phyloP scores from a whole-genome alignment of 2,888 invertebrate genomes.

The Chrysolina americana region DNA sequence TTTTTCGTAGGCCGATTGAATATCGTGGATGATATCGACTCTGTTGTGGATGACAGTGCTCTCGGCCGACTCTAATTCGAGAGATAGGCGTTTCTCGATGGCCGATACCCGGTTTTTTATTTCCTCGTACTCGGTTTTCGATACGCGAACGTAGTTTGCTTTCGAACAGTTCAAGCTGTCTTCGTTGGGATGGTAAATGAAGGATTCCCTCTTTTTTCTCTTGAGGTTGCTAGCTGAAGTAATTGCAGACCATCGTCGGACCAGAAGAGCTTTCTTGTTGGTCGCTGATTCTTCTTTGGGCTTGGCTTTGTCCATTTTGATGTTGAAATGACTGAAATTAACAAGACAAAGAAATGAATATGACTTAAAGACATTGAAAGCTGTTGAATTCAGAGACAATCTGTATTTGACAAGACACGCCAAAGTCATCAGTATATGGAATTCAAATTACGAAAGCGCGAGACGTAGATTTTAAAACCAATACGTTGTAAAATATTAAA shows the following conservation, averaged over 20 bases:
- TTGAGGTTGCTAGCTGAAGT: slow-evolving; percentile 65
- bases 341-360: background rate
- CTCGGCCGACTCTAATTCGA: slow-evolving; percentile 59
- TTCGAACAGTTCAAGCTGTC: slow-evolving; percentile 57
- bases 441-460: too few relatives aligned
- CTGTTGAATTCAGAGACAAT: too few relatives aligned
- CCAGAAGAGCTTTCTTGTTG: slow-evolving; percentile 61
- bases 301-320: slow-evolving; percentile 23
- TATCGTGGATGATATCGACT: slow-evolving; percentile 74
- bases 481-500: too few relatives aligned
- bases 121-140: slow-evolving; percentile 84
- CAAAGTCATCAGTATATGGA: background rate
- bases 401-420: background rate
- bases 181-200: slow-evolving; percentile 56
- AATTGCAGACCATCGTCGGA: slow-evolving; percentile 74
- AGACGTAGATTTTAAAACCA: too few relatives aligned
- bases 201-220: slow-evolving; percentile 62
- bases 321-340: slow-evolving; percentile 20
- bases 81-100: slow-evolving; percentile 70
- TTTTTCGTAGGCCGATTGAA: slow-evolving; percentile 82
- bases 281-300: slow-evolving; percentile 22
- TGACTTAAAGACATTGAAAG: too few relatives aligned
- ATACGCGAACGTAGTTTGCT: slow-evolving; percentile 78
- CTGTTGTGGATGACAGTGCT: slow-evolving; percentile 51
- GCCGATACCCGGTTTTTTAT: slow-evolving; percentile 83